phyloP scores from a whole-genome alignment of 2,888 invertebrate genomes.

The Thymelicus lineola region DNA sequence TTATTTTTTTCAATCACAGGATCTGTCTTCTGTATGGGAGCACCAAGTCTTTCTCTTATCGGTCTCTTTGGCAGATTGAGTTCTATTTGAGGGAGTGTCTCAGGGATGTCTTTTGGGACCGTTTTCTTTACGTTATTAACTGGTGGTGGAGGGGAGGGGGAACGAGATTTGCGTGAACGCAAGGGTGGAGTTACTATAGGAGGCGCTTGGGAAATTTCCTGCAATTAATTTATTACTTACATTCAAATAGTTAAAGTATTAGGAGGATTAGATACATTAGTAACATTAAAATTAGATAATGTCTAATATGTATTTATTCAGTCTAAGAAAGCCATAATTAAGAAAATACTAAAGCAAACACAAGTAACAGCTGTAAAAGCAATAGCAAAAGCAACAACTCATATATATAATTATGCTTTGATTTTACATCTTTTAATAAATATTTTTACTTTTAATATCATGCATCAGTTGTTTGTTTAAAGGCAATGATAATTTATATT shows the following conservation, averaged over 20 bases:
- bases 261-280: not conserved
- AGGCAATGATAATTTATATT: too few species aligned
- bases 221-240: conserved; percentile 42
- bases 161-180: conserved; percentile 47
- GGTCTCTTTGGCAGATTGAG: conserved; percentile 79
- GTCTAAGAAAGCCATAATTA: not conserved
- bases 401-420: too few species aligned
- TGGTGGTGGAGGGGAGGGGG: conserved; percentile 40
- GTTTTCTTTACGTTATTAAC: conserved; percentile 42
- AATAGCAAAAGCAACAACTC: not conserved
- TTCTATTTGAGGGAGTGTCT: conserved; percentile 76
- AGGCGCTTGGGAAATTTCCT: conserved; percentile 70
- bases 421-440: too few species aligned
- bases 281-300: not conserved
- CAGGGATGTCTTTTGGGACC: conserved; percentile 53
- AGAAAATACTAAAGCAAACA: not conserved
- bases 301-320: not conserved
- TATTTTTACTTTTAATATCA: too few species aligned
- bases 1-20: conserved; percentile 55
- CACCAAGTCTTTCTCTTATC: conserved; percentile 73
- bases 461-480: too few species aligned
- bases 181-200: conserved; percentile 60
- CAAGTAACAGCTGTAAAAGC: not conserved
- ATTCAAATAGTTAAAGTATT: not conserved
- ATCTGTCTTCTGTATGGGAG: conserved; percentile 59